phyloP scores from a whole-genome alignment of 2,113 vertebrate species.

The Antechinus stuartii region DNA sequence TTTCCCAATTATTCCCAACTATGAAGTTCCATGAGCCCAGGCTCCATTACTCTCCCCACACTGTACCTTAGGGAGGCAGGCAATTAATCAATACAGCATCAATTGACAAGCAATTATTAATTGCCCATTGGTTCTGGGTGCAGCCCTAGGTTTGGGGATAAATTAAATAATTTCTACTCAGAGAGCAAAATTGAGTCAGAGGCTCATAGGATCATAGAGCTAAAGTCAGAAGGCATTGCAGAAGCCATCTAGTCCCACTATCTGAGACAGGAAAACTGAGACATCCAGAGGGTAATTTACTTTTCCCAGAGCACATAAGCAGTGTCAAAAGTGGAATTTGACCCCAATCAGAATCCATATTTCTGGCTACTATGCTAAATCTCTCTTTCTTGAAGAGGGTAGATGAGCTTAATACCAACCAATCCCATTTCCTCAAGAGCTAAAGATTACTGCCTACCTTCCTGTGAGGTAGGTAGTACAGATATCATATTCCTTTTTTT shows the following conservation, averaged over 20 bases:
- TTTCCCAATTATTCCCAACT: not conserved
- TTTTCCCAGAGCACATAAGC: not conserved
- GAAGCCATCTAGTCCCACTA: not conserved
- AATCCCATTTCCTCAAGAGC: not conserved
- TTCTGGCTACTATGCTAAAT: not conserved
- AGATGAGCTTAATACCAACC: not conserved
- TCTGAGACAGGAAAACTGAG: not conserved
- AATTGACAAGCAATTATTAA: not conserved
- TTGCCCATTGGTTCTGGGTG: not conserved
- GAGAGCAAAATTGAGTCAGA: not conserved
- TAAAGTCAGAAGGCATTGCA: not conserved
- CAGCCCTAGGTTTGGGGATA: not conserved
- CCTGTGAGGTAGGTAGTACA: not conserved
- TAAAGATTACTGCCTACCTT: not conserved
- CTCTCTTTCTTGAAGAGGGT: not conserved
- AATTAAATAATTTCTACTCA: not conserved
- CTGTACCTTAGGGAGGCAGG: not conserved
- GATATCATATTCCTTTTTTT: not conserved
- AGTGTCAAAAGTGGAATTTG: not conserved
- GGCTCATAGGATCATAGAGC: not conserved
- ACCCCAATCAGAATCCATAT: not conserved
- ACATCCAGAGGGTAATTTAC: not conserved
- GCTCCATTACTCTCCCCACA: not conserved
- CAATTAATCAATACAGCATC: not conserved
- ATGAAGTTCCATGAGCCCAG: not conserved